Conservation (phyloP, 2,797 vertebrate species). For the Parauchenoglanis ngamensis region DNA sequence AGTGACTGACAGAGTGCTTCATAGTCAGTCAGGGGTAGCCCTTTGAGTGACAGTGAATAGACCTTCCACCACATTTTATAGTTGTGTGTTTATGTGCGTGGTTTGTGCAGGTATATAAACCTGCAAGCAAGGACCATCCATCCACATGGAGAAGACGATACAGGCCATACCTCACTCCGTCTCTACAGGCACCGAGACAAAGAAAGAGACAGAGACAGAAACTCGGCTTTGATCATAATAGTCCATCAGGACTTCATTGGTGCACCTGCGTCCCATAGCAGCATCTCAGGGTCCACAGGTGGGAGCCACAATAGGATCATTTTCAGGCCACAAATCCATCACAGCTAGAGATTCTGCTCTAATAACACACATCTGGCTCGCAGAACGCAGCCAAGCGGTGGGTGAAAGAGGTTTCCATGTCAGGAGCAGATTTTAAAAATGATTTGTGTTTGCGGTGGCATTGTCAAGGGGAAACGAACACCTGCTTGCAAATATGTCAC, state of each 20-base stretch:
- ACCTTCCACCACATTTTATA: neutral
- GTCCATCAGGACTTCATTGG: conserved; percentile 44
- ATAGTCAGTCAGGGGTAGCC: conserved; percentile 31
- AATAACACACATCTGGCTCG: conserved; percentile 30
- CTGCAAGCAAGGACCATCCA: conserved; percentile 1
- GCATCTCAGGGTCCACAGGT: conserved; percentile 48
- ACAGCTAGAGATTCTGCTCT: conserved; percentile 26
- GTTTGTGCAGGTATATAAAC: conserved; percentile 9
- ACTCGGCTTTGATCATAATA: conserved; percentile 28
- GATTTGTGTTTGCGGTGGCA: conserved; percentile 25
- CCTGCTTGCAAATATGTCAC: conserved; percentile 41
- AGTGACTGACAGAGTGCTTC: conserved; percentile 34
- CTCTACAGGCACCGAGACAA: neutral
- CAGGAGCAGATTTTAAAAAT: conserved; percentile 22
- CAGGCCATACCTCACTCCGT: neutral
- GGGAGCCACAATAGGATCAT: conserved; percentile 49
- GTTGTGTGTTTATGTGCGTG: neutral
- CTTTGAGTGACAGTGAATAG: conserved; percentile 10
- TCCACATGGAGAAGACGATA: neutral
- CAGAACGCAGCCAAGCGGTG: conserved; percentile 25
- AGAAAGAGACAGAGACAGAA: conserved; percentile 12
- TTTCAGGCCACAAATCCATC: conserved; percentile 41
- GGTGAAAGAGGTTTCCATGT: conserved; percentile 21
- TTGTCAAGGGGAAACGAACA: conserved; percentile 27
- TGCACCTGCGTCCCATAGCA: conserved; percentile 46